Base-by-base conservation (phyloP, 2,113 vertebrate species). In the Talpa occidentalis region DNA sequence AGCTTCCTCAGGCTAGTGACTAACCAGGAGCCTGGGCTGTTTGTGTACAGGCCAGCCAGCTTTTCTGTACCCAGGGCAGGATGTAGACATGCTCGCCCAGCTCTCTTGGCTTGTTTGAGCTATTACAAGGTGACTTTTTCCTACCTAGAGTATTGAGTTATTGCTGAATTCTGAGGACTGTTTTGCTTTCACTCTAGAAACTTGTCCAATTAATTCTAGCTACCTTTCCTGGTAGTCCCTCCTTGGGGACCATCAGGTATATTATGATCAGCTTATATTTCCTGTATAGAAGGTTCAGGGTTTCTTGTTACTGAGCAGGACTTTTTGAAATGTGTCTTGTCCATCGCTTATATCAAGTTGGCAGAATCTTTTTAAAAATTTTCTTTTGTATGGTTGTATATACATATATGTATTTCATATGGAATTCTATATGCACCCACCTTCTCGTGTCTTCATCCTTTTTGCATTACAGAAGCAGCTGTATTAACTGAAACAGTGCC, bases 401-500 rank as follows among this genome's bases (percentile, higher is more conserved):
- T 24, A 11, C 47, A 1, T 82, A 2, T 49, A 15, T 84, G 1
- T 56, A 28, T 74, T 56, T 56, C 89, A 52, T 79, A 30, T 56
- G 77, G 22, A 93, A 49, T 95, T 91, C 21, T 26, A 4, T 87
- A 26, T 77, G 10, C 74, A 19, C 56, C 3, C 30, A 37, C 74
- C n/a, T 17, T 49, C 42, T 78, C 11, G 1, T 77, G 40, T 90
- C 72, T 74, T 89, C 89, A 1, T 94, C 66, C n/a, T 44, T 90
- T 93, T 93, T 90, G 32, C 35, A 15, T 81, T 89, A 21, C 60
- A 69, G 42, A 90, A 37, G 69, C 47, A 56, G 88, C 69, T 87
- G 26, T 76, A 64, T 94, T 76, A 90, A 66, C 64, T 78, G 52
- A 35, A 88, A 54, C 19, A 66, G 37, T 90, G 77, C 60, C 93